Evolutionary conservation across 2,888 invertebrate species (phyloP), one percentile per base, ranked within the genome.

Genomic region (Dascillus cervinus): DNA sequence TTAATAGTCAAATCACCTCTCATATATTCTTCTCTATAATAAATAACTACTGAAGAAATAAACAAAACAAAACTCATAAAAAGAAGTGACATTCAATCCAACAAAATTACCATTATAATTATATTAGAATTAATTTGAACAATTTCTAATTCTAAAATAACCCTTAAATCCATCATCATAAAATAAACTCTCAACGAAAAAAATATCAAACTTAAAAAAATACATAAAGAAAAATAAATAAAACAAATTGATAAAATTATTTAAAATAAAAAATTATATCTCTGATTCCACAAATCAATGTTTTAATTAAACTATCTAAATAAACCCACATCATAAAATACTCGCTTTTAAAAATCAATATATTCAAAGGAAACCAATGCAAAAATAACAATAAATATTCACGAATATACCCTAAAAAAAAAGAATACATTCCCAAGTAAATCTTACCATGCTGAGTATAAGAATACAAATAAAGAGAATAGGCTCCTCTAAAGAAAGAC

Each of bases 301-400:
- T 78, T 76, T 75, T 44, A 17, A 25, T 66, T 76, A 75, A 78
- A 78, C 72, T 77, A 77, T 68, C 72, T 71, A 75, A 73, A 65
- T 62, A 67, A 62, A 72, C 60, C 55, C 66, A 72, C 58, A 70
- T 61, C 57, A 67, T 55, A 55, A 63, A 56, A 52, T 62, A 62
- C 57, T 71, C 71, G 52, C 70, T 58, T 46, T 70, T 72, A 56
- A 77, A 60, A 67, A 77, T 59, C 59, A 75, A 56, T 49, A 77
- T 55, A 74, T 76, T 77, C 66, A 77, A 70, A 49, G 75, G 73
- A 42, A 77, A 55, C 62, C 72, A 76, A 72, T 77, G 76, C 53
- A 77, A 64, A 48, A 76, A 50, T 63, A 77, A 67, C 50, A 75
- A 56, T 61, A 76, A 65, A 73, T 67, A 76, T 55, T 78, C 75